Evolutionary conservation across 2,113 vertebrate genomes (phyloP).

Genomic region (Pantherophis guttatus): DNA sequence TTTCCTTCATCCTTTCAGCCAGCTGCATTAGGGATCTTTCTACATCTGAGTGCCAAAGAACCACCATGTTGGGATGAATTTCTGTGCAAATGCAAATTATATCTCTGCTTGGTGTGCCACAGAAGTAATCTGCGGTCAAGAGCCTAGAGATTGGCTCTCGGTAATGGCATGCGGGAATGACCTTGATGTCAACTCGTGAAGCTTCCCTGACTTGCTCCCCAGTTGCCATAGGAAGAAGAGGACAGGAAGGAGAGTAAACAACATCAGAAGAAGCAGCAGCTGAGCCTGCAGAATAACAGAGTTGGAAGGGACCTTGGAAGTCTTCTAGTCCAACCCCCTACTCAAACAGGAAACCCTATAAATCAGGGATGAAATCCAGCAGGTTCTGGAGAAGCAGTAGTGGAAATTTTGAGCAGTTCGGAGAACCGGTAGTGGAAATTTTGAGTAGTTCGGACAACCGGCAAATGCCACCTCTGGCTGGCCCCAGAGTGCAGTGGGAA

Average conservation of each 20-base stretch:
- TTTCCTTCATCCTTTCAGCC: not conserved
- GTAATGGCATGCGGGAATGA: not conserved
- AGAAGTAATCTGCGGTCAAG: not conserved
- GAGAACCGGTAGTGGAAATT: too few species aligned
- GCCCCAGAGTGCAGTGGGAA: too few species aligned
- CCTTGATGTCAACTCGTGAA: not conserved
- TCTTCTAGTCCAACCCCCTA: not conserved
- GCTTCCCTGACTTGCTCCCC: too few species aligned
- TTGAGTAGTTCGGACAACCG: too few species aligned
- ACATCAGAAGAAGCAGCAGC: not conserved
- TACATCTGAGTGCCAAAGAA: not conserved
- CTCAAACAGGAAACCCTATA: not conserved
- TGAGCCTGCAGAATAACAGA: not conserved
- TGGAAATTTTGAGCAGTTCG: too few species aligned
- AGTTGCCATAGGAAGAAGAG: not conserved
- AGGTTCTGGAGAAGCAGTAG: too few species aligned
- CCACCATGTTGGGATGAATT: not conserved
- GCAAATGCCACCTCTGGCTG: too few species aligned
- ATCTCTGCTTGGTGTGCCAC: not conserved
- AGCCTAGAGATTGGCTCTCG: not conserved
- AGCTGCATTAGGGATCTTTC: not conserved
- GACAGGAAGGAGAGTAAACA: not conserved
- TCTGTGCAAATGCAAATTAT: accelerated
- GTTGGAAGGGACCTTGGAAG: not conserved
- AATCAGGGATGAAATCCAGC: too few species aligned